Percentiles rank a stretch among this genome's conserved stretches.
Evolutionary conservation across 2,888 invertebrate genomes (phyloP).

Genomic region (Nowickia ferox): DNA sequence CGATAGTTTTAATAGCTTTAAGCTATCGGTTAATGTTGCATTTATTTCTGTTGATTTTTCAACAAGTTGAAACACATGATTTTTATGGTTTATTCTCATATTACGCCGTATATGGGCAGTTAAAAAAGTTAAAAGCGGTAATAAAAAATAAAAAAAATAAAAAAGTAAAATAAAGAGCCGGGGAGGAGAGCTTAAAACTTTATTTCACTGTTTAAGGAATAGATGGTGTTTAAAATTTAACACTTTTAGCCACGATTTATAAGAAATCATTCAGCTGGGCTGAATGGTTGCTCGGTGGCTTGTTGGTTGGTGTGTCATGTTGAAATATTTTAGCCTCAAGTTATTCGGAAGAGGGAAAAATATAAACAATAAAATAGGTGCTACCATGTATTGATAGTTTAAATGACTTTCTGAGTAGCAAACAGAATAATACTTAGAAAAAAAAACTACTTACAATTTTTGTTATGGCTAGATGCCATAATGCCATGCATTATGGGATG

Average conservation of each 20-base stretch:
- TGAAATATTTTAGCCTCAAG: constrained; percentile 67
- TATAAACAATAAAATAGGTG: constrained; percentile 33
- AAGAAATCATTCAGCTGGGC: constrained; percentile 35
- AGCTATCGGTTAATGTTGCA: constrained; percentile 69
- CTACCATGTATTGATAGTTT: constrained; percentile 58
- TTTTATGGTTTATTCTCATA: constrained; percentile 48
- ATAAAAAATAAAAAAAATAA: not conserved
- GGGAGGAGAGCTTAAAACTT: constrained; percentile 49
- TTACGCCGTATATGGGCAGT: constrained; percentile 60
- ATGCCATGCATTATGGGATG: constrained; percentile 31
- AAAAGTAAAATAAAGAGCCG: constrained; percentile 12
- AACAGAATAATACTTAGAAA: not conserved
- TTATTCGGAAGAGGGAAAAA: constrained; percentile 32
- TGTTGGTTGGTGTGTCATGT: constrained; percentile 58
- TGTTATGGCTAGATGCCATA: constrained; percentile 21
- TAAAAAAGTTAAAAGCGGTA: constrained; percentile 35
- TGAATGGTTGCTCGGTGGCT: not conserved
- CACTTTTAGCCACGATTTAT: constrained; percentile 67
- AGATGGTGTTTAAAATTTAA: constrained; percentile 69
- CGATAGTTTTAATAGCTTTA: constrained; percentile 57
- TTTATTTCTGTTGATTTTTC: constrained; percentile 62
- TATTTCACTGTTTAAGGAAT: constrained; percentile 58
- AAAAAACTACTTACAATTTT: not conserved
- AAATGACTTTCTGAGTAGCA: constrained; percentile 12
- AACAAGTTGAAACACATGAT: constrained; percentile 62